phyloP scores from a whole-genome alignment of 2,113 vertebrate species.

The Scatophagus argus region DNA sequence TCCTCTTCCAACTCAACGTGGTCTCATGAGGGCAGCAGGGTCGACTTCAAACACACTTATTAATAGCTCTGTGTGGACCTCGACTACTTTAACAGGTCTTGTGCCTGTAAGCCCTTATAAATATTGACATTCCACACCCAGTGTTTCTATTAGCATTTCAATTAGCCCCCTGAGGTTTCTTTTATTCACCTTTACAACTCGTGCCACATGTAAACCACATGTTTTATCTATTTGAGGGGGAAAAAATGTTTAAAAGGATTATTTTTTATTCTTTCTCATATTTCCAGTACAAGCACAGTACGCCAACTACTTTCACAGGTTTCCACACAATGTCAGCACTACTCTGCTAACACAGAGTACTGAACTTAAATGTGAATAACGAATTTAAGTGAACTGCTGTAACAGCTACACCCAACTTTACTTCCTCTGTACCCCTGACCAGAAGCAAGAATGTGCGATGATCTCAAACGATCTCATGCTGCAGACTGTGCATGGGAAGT shows the following conservation, averaged over 20 bases:
- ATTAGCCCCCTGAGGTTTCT: background rate
- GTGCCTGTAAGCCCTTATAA: background rate
- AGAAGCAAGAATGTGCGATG: background rate
- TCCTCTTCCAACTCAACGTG: background rate
- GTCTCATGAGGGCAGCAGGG: constrained; percentile 4
- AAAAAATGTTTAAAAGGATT: background rate
- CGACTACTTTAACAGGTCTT: background rate
- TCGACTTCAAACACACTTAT: constrained; percentile 35
- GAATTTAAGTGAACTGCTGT: background rate
- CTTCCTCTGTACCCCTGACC: background rate
- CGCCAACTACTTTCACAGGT: too few species aligned
- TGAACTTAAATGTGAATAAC: background rate
- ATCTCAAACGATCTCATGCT: background rate
- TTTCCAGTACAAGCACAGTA: background rate
- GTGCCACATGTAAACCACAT: background rate
- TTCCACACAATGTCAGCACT: background rate
- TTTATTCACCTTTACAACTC: background rate
- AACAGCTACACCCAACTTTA: background rate
- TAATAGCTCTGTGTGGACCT: constrained; percentile 1
- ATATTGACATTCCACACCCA: constrained; percentile 12
- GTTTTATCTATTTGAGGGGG: background rate
- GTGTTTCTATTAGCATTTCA: background rate
- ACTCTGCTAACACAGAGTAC: background rate
- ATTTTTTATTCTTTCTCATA: background rate
- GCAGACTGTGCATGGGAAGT: background rate